Base-by-base conservation (phyloP, 92 coral and sea anemone genomes). In the Parazoanthus swiftii region DNA sequence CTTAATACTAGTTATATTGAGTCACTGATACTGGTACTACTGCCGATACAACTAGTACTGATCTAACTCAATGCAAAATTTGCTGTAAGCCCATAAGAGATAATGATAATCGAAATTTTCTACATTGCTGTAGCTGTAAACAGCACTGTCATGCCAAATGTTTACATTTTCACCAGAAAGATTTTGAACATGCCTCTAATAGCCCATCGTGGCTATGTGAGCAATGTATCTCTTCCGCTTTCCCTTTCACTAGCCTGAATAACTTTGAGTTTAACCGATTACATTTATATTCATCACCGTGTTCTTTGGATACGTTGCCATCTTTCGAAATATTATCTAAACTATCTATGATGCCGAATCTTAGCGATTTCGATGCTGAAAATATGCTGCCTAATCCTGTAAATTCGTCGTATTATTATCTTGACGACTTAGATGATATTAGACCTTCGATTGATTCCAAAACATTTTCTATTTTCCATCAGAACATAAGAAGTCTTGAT, bases 311-410 rank as follows among this genome's bases (percentile, higher is more conserved):
- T 88, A n/a, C 90, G 42, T 39, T 2, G 42, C 4, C 90, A 88
- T 76, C 90, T 21, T 80, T 88, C 63, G 86, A 79, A 79, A 79
- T 79, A 3, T 79, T 79, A 68, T 87, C 65, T 29, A 88, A 88
- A 88, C 33, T 88, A 63, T 88, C 77, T 54, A 74, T 68, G 85
- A 88, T 78, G 26, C 90, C 90, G 18, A 88, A 88, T 88, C 81
- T 56, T 56, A 56, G 65, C 21, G 65, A 56, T 13, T 56, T 13
- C 0, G 65, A 56, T 56, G 58, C 81, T 79, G 90, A 88, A 79
- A 88, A 88, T 88, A 88, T 56, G 20, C 4, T 56, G 21, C 21
- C 65, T 4, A 13, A 56, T 21, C 33, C 65, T 2, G 65, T 56
- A 13, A 56, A 56, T 4, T 56, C 65, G 0, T 56, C 65, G 14